Conservation (phyloP, 2,113 vertebrate genomes). For the Plecturocebus donacophilus region DNA sequence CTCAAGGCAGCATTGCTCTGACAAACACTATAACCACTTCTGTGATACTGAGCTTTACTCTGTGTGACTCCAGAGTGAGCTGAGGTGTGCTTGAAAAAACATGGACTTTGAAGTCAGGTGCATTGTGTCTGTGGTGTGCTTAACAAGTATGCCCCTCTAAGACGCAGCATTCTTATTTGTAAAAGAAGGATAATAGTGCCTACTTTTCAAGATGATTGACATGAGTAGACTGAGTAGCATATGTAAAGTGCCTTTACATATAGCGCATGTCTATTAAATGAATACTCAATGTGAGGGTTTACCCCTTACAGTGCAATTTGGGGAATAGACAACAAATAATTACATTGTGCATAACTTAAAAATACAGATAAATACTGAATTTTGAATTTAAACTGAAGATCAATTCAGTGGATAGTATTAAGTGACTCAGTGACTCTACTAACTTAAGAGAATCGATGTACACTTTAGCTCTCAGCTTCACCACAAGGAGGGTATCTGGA, state of each 20-base stretch:
- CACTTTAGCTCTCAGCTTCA: not conserved
- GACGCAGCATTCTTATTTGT: not conserved
- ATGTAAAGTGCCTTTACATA: not conserved
- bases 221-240: not conserved
- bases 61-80: not conserved
- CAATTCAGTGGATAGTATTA: not conserved
- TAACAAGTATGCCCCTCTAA: not conserved
- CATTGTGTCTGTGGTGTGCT: not conserved
- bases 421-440: not conserved
- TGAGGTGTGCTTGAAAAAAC: not conserved
- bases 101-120: not conserved
- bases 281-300: not conserved
- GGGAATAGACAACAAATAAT: not conserved
- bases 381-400: not conserved
- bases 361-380: not conserved
- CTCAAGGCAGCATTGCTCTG: not conserved
- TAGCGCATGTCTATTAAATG: not conserved
- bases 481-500: not conserved
- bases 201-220: not conserved
- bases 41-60: not conserved
- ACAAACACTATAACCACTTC: not conserved
- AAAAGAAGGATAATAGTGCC: not conserved
- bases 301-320: not conserved
- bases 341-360: not conserved
- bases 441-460: not conserved